phyloP scores from a whole-genome alignment of 64 coral and sea anemone species.

The Anthopleura sola region DNA sequence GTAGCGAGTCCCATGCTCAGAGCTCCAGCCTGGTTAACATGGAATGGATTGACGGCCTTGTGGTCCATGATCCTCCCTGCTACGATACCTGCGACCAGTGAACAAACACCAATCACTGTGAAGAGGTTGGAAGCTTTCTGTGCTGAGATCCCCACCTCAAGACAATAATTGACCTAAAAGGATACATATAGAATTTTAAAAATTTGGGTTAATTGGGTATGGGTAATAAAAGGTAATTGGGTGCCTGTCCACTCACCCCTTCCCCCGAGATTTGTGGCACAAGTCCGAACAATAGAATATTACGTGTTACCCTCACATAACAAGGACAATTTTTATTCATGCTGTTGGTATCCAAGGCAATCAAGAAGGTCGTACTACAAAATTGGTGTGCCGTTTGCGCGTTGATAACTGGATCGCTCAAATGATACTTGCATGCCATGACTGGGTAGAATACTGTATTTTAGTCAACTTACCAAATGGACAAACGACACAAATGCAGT shows the following conservation, averaged over 20 bases:
- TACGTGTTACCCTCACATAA: no score
- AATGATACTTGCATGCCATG: no score
- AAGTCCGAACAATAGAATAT: no score
- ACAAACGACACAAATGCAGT: neutral
- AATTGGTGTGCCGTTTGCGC: no score
- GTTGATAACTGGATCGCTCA: no score
- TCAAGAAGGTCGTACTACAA: no score
- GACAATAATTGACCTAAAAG: slow-evolving; percentile 6
- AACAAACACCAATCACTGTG: slow-evolving; percentile 6
- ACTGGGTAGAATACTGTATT: no score
- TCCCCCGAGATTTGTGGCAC: no score
- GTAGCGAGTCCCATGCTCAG: neutral
- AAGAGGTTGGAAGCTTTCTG: neutral
- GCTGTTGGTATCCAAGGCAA: no score
- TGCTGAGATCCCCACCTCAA: neutral
- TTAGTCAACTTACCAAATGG: slow-evolving; percentile 27
- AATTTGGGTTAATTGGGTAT: neutral
- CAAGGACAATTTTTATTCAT: no score
- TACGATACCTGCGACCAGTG: neutral
- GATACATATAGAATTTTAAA: neutral
- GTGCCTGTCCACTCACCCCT: no score
- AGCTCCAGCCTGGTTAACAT: slow-evolving; percentile 18
- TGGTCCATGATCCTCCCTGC: neutral
- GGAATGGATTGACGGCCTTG: neutral
- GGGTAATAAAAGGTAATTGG: neutral